A percentile compares a stretch with the other conserved stretches of the same genome.
Conservation (phyloP, 2,113 vertebrate species). For the Spheniscus mendiculus region DNA sequence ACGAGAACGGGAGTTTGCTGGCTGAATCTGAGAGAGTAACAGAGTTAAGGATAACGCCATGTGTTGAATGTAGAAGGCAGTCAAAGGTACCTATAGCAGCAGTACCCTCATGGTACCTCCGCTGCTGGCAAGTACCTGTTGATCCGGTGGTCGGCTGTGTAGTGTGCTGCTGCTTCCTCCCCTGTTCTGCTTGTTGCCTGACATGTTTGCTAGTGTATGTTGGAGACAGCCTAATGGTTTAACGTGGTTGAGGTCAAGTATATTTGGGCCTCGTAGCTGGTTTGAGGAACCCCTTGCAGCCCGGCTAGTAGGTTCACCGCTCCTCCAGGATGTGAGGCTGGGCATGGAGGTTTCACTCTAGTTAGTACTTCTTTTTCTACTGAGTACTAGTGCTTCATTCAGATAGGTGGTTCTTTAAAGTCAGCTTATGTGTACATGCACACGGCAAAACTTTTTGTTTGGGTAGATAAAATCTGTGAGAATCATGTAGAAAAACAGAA, state of each 20-base stretch:
- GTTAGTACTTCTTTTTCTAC: not conserved
- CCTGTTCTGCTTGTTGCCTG: not conserved
- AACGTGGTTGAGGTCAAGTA: fast-evolving
- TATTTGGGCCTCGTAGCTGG: fast-evolving
- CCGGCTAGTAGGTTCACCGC: fast-evolving
- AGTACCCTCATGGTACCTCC: not conserved
- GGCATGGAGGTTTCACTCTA: not conserved
- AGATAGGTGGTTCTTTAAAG: not conserved
- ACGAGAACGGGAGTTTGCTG: not conserved
- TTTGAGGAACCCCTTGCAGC: not conserved
- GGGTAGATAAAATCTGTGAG: conserved; percentile 19
- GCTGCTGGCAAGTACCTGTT: not conserved
- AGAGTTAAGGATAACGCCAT: fast-evolving
- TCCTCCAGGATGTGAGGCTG: not conserved
- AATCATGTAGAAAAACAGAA: not conserved
- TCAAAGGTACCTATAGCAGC: not conserved
- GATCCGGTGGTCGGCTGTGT: fast-evolving
- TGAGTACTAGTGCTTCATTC: not conserved
- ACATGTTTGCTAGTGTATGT: fast-evolving
- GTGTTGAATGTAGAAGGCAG: not conserved
- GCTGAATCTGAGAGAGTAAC: not conserved
- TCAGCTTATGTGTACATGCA: not conserved
- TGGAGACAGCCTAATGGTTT: not conserved
- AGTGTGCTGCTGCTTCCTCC: not conserved
- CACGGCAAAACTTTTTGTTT: not conserved